Base-by-base conservation (phyloP, 2,888 invertebrate genomes). In the Arctia plantaginis region DNA sequence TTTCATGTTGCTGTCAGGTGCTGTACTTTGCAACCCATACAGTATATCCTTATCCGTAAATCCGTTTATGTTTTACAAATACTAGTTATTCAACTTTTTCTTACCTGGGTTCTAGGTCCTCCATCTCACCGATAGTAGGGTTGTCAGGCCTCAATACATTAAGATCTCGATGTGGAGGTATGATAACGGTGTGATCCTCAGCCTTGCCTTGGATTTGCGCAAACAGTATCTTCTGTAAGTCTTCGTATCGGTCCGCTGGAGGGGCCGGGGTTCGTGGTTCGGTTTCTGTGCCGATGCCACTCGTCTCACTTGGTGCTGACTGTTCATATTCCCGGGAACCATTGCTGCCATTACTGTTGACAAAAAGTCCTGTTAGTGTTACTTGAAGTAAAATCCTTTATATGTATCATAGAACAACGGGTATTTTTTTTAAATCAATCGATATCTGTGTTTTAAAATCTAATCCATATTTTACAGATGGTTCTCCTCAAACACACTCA, bases 51-150 rank as follows among this genome's bases (percentile, higher is more conserved):
- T 6, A 8, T 41, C 13, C 39, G 15, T 6, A 33, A n/a, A 47
- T 20, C 20, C 41, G 12, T 4, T 23, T 51, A n/a, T 55, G 0
- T 55, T 55, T 55, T n/a, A 55, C 51, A 55, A 55, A 55, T n/a
- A 12, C 12, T 55, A n/a, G 6, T 55, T 55, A n/a, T 30, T 62
- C 2, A 30, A 62, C 13, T 12, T 59, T 59, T 27, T 30, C 94
- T 93, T 85, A 97, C 97, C 96, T 96, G 20, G 96, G 93, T 83
- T 96, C 96, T 77, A 96, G 87, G 66, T 96, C 97, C 87, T 97
- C 97, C 91, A 98, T 92, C 85, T 97, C 97, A 0, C 96, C 97
- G 76, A 98, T 95, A 7, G 97, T 97, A 0, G 98, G 98, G 90
- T 98, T 98, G 78, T 97, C 96, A 2, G 95, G 93, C 72, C 95